Evolutionary conservation across 30 jellyfish, hydroid and myxozoan species (phyloP).

Genomic region (Aurelia sp.): DNA sequence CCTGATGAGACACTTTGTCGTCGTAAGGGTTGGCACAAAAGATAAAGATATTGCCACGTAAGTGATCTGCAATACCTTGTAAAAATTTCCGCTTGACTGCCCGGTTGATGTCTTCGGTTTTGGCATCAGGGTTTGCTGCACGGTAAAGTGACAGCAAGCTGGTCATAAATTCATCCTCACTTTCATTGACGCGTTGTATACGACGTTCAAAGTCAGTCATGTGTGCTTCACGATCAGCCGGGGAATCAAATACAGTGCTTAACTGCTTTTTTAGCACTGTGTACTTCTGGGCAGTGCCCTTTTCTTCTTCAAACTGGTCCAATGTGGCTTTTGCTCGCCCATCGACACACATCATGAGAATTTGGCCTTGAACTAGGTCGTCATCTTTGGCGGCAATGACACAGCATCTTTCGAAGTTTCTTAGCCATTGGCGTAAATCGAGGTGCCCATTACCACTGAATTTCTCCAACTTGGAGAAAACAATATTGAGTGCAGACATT

Average conservation of each 20-base stretch:
- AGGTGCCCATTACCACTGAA: no score
- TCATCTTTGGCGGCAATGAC: no score
- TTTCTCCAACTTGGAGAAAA: no score
- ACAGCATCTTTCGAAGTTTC: no score
- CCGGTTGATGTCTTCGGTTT: constrained; percentile 12
- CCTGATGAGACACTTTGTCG: constrained; percentile 31
- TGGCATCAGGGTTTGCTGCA: constrained; percentile 39
- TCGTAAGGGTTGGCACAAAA: constrained; percentile 19
- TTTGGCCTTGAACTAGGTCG: no score
- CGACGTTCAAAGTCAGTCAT: constrained; percentile 32
- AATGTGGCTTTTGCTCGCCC: no score
- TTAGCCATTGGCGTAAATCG: no score
- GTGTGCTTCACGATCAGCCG: constrained; percentile 28
- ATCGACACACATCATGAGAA: no score
- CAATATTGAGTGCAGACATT: no score
- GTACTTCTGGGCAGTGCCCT: no score
- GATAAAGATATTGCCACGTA: constrained; percentile 30
- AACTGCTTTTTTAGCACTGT: constrained; percentile 51
- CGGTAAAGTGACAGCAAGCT: constrained; percentile 3
- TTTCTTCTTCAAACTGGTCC: no score
- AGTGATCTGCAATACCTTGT: constrained; percentile 20
- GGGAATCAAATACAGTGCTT: constrained; percentile 23
- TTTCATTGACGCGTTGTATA: constrained; percentile 29
- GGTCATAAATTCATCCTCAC: constrained; percentile 46
- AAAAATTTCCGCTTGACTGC: constrained; percentile 44